Evolutionary conservation across 2,113 vertebrate species (phyloP), one percentile per base, ranked within the genome.

Genomic region (Poeciliopsis occidentalis): DNA sequence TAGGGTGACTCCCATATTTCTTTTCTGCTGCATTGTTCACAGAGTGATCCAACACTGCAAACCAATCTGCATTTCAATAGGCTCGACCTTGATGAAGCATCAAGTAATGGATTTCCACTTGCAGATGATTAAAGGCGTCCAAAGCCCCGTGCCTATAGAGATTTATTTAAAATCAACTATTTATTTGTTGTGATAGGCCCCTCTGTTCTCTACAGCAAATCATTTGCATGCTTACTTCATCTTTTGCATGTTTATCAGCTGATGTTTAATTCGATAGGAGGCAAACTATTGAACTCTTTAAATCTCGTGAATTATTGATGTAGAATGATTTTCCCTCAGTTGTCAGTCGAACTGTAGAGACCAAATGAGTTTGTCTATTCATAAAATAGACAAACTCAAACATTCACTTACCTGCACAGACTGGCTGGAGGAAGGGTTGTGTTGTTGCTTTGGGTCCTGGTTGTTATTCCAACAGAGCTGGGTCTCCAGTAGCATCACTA

Each of bases 391-490:
- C 29, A 29, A 29, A 29, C 29, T 29, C 47, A 27, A 5, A 69
- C 19, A 69, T 4, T n/a, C 44, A 73, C 57, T 67, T 30, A 81
- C 57, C 47, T 72, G 77, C 60, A 71, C 19, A 72, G 17, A 41
- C 37, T 32, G 75, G 41, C 63, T 73, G 61, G 72, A 70, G n/a
- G 37, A 60, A 65, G 76, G 39, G 39, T 74, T 65, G 74, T 62
- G 62, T 73, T 64, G 92, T 73, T 85, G 92, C 77, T 65, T 19
- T 90, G 71, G 92, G 96, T 94, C 51, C 94, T 94, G 96, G 94
- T 93, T 99, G 97, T 99, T 97, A 98, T 96, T 97, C 97, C 97
- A 95, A 99, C 97, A 99, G 97, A 95, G 96, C 97, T 80, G 95
- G 93, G 94, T 97, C 97, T 96, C 97, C 97, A 97, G 97, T 95